phyloP scores from a whole-genome alignment of 2,888 invertebrate genomes.

The Nysson spinosus region DNA sequence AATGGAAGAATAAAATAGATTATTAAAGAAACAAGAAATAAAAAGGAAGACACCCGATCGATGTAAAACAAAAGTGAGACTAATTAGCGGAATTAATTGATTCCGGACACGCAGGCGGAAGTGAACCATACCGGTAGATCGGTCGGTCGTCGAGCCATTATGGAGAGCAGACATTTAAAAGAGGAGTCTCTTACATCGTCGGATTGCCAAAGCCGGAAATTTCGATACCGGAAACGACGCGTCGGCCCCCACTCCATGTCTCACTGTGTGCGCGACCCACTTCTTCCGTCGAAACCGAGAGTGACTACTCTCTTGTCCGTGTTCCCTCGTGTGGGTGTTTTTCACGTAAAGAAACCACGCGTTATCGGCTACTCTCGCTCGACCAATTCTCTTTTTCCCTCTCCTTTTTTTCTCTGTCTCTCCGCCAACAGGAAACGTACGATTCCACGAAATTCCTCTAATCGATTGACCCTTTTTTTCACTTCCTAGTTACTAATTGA shows the following conservation, averaged over 20 bases:
- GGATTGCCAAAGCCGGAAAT: conserved; percentile 71
- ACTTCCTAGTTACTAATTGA: too few species aligned
- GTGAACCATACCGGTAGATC: not conserved
- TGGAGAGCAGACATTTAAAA: conserved; percentile 1
- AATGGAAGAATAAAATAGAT: too few species aligned
- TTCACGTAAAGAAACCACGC: conserved; percentile 25
- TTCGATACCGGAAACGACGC: conserved; percentile 73
- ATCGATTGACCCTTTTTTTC: not conserved
- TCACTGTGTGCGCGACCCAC: conserved; percentile 68
- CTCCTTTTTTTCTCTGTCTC: not conserved
- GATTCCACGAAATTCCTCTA: conserved; percentile 37
- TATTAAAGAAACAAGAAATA: too few species aligned
- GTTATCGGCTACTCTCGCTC: conserved; percentile 37
- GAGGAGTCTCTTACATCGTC: conserved; percentile 47
- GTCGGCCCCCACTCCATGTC: conserved; percentile 24
- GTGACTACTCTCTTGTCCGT: conserved; percentile 59
- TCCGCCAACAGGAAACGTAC: conserved; percentile 32
- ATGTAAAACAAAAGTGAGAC: conserved; percentile 8
- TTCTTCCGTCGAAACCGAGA: conserved; percentile 72
- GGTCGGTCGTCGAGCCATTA: conserved; percentile 17
- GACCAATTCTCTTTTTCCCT: conserved; percentile 1
- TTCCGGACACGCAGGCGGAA: not conserved
- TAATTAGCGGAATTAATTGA: conserved; percentile 37
- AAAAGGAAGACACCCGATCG: too few species aligned
- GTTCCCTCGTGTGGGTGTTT: conserved; percentile 42